These are phyloP conservation scores for Etia nguti DNA, from an alignment of 2,113 vertebrate genomes.

Conservation along the genomic window DNA sequence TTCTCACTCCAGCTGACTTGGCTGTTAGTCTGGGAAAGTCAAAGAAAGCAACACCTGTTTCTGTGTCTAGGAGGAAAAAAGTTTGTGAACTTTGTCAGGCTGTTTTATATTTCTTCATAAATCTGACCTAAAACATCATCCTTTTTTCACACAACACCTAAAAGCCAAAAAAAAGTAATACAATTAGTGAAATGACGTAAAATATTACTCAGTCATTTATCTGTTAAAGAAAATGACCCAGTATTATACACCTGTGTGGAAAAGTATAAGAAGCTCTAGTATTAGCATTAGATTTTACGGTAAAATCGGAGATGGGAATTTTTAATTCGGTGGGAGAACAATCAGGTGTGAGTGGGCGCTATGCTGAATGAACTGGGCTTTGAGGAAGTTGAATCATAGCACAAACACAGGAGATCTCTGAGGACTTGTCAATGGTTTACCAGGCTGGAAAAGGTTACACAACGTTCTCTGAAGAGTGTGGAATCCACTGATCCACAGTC, in stretches of 20 bases:
- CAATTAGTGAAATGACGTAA: neutral
- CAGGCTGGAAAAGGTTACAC: neutral
- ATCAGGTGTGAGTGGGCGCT: neutral
- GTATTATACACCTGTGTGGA: neutral
- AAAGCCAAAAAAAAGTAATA: neutral
- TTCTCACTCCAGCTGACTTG: conserved; percentile 6
- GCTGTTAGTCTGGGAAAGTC: conserved; percentile 23
- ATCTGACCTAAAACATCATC: neutral
- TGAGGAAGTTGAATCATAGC: neutral
- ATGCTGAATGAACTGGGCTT: neutral
- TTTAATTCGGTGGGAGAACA: neutral
- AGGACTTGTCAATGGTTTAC: neutral
- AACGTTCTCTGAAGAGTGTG: neutral
- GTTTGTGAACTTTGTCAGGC: neutral
- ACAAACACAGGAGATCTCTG: neutral
- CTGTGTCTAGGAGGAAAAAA: neutral
- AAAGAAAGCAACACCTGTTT: conserved; percentile 12
- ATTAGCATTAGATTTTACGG: neutral
- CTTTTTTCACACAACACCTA: neutral
- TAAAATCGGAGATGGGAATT: neutral
- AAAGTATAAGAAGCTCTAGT: neutral
- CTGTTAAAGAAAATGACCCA: neutral
- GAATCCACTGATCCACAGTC: neutral
- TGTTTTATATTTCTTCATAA: neutral
- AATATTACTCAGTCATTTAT: neutral